These are phyloP conservation scores for Lasioglossum baleicum DNA, from an alignment of 1,140 invertebrate genomes.

Conservation along the genomic window DNA sequence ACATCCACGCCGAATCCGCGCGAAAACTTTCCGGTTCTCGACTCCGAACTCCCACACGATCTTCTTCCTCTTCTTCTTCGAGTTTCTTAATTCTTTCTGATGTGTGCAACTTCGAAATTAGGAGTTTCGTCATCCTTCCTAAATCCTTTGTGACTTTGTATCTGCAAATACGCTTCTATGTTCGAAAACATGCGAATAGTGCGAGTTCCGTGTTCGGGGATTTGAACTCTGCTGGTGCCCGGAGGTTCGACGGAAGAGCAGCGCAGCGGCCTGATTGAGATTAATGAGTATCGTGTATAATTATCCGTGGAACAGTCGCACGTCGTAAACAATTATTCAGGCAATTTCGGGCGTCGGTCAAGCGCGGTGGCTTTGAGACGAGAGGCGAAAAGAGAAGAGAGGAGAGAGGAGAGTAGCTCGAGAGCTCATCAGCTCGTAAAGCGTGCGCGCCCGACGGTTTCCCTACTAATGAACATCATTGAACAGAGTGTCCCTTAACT, in stretches of 20 bases:
- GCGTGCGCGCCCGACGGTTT: constrained; percentile 23
- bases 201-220: no score
- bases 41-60: no score
- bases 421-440: constrained; percentile 37
- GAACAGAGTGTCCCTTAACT: constrained; percentile 46
- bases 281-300: constrained; percentile 25
- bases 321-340: constrained; percentile 29
- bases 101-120: no score
- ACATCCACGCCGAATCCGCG: not conserved
- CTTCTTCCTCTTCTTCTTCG: not conserved
- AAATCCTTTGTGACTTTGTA: no score
- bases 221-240: no score
- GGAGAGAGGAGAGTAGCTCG: not conserved
- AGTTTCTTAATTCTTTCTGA: no score
- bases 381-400: not conserved
- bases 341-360: not conserved
- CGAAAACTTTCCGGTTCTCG: not conserved
- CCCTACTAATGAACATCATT: constrained; percentile 44
- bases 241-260: not conserved
- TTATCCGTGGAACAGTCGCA: constrained; percentile 21
- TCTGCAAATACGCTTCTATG: no score
- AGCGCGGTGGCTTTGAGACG: not conserved
- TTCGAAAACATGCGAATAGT: no score
- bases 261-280: constrained; percentile 15
- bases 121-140: no score